phyloP scores from a whole-genome alignment of 2,797 vertebrate species.

The Menidia menidia region DNA sequence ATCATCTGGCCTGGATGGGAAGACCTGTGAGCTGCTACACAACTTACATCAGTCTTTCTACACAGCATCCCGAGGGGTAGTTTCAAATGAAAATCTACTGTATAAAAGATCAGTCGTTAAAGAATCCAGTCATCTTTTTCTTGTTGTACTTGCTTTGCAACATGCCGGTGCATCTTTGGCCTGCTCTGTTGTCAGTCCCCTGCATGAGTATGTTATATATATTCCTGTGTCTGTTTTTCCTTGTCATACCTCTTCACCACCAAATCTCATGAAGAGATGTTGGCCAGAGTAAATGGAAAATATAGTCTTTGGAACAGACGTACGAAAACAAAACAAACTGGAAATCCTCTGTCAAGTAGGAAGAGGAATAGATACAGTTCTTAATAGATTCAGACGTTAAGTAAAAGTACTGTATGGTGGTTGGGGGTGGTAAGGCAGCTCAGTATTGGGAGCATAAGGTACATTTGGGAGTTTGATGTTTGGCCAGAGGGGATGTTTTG shows the following conservation, averaged over 20 bases:
- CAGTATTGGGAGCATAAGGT: not conserved
- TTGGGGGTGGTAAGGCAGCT: slow-evolving; percentile 10
- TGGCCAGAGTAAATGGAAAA: slow-evolving; percentile 44
- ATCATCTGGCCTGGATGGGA: slow-evolving; percentile 45
- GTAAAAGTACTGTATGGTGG: slow-evolving; percentile 16
- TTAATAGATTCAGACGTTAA: slow-evolving; percentile 1
- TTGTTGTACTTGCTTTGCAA: slow-evolving; percentile 28
- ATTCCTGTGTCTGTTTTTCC: slow-evolving; percentile 58
- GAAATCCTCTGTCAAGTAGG: slow-evolving; percentile 18
- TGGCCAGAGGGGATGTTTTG: slow-evolving; percentile 31
- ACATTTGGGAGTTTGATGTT: slow-evolving; percentile 18
- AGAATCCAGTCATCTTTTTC: slow-evolving; percentile 3
- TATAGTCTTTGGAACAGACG: slow-evolving; percentile 13
- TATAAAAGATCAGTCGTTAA: not conserved
- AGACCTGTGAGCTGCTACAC: slow-evolving; percentile 36
- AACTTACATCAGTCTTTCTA: slow-evolving; percentile 5
- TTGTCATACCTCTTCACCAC: slow-evolving; percentile 56
- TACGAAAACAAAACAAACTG: slow-evolving; percentile 15
- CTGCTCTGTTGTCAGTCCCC: slow-evolving; percentile 31
- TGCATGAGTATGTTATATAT: slow-evolving; percentile 29
- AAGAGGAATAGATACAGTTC: slow-evolving; percentile 12
- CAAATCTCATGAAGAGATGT: slow-evolving; percentile 38
- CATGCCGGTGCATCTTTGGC: slow-evolving; percentile 58
- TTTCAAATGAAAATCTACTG: slow-evolving; percentile 10
- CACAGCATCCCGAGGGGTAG: slow-evolving; percentile 7